Percentiles rank a stretch among this genome's conserved stretches.
Conservation (phyloP, 2,797 vertebrate species). For the Cetoscarus ocellatus region DNA sequence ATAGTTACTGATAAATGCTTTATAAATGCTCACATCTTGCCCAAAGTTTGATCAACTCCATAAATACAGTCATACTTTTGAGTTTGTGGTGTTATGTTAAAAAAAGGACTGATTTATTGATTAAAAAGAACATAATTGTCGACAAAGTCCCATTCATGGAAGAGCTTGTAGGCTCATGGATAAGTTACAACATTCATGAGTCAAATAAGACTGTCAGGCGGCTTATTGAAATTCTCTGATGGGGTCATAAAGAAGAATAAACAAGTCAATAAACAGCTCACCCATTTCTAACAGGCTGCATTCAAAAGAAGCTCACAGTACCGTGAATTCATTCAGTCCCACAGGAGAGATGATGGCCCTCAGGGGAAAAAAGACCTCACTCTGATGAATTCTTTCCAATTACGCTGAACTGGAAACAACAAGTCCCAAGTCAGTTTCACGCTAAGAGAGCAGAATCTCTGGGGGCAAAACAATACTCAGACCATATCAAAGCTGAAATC, state of each 20-base stretch:
- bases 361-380: slow-evolving; percentile 13
- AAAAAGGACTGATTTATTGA: neutral
- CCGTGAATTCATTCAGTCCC: slow-evolving; percentile 7
- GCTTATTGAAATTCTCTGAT: slow-evolving; percentile 12
- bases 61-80: neutral
- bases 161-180: slow-evolving; percentile 26
- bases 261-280: slow-evolving; percentile 30
- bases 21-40: too few species aligned
- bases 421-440: slow-evolving; percentile 20
- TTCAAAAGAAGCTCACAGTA: slow-evolving; percentile 8
- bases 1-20: neutral
- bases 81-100: neutral
- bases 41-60: neutral
- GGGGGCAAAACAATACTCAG: slow-evolving; percentile 21
- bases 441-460: slow-evolving; percentile 18
- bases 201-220: slow-evolving; percentile 17
- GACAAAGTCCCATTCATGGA: slow-evolving; percentile 35
- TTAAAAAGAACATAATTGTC: slow-evolving; percentile 15
- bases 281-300: slow-evolving; percentile 33
- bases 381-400: slow-evolving; percentile 32
- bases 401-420: slow-evolving; percentile 12
- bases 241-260: slow-evolving; percentile 31
- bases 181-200: slow-evolving; percentile 37
- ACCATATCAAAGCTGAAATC: slow-evolving; percentile 29
- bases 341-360: neutral